These are phyloP conservation scores for Macropodus opercularis DNA, from an alignment of 2,797 vertebrate genomes.

Conservation along the genomic window DNA sequence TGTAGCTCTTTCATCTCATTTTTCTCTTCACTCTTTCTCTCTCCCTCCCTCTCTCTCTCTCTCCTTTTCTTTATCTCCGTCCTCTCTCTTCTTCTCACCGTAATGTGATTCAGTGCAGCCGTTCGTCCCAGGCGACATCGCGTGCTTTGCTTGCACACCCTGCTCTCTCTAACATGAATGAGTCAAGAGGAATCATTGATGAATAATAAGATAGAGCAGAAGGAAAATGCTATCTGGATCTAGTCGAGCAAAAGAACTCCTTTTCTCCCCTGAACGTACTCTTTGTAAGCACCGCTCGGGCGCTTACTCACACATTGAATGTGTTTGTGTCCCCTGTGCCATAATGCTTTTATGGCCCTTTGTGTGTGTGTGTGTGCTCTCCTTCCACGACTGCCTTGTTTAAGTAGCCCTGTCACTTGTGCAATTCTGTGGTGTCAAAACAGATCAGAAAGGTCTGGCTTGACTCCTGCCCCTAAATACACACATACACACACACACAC, in stretches of 20 bases:
- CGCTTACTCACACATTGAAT: constrained; percentile 75
- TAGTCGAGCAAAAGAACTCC: constrained; percentile 69
- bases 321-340: constrained; percentile 73
- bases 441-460: constrained; percentile 82
- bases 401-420: constrained; percentile 83
- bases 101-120: constrained; percentile 79
- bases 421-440: constrained; percentile 84
- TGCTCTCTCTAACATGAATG: constrained; percentile 75
- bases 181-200: constrained; percentile 71
- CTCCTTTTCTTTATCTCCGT: constrained; percentile 47
- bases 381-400: constrained; percentile 72
- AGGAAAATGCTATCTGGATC: constrained; percentile 75
- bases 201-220: constrained; percentile 77
- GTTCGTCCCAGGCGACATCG: constrained; percentile 73
- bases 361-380: constrained; percentile 34
- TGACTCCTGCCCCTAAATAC: constrained; percentile 69
- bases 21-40: constrained; percentile 39
- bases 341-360: constrained; percentile 67
- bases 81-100: constrained; percentile 56
- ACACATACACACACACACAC: constrained; percentile 36
- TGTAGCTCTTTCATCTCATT: constrained; percentile 79
- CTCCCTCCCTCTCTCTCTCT: constrained; percentile 15
- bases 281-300: constrained; percentile 69
- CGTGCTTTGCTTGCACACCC: constrained; percentile 69
- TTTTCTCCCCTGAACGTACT: constrained; percentile 66